phyloP scores from a whole-genome alignment of 2,888 invertebrate species.

The Caenorhabditis sp. region DNA sequence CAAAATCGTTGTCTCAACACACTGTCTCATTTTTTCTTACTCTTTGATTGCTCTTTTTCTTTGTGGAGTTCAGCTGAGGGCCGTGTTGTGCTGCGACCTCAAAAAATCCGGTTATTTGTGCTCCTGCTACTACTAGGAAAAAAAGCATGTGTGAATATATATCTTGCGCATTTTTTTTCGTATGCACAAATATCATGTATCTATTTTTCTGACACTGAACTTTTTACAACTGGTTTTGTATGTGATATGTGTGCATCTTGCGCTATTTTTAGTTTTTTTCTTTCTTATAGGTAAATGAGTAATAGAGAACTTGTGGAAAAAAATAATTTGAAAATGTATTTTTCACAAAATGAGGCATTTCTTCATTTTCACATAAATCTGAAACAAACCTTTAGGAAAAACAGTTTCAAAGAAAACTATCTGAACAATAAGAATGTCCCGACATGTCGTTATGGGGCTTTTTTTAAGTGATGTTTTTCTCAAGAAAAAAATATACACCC shows the following conservation, averaged over 20 bases:
- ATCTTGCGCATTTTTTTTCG: conserved; percentile 2
- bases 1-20: not conserved
- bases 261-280: not conserved
- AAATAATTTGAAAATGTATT: no score
- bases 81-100: not conserved
- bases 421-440: no score
- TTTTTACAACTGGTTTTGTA: not conserved
- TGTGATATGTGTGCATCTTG: not conserved
- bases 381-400: no score
- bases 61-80: not conserved
- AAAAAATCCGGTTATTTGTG: not conserved
- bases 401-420: no score
- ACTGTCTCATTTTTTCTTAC: no score
- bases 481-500: no score
- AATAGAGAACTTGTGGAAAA: no score
- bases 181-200: conserved; percentile 3
- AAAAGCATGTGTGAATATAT: not conserved
- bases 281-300: not conserved
- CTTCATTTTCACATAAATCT: no score
- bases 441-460: no score
- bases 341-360: no score
- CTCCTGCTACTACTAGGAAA: not conserved
- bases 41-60: not conserved
- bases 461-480: no score
- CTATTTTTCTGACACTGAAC: conserved; percentile 2